These are phyloP conservation scores for Diarsia dahlii DNA, from an alignment of 2,888 invertebrate genomes.

Conservation along the genomic window DNA sequence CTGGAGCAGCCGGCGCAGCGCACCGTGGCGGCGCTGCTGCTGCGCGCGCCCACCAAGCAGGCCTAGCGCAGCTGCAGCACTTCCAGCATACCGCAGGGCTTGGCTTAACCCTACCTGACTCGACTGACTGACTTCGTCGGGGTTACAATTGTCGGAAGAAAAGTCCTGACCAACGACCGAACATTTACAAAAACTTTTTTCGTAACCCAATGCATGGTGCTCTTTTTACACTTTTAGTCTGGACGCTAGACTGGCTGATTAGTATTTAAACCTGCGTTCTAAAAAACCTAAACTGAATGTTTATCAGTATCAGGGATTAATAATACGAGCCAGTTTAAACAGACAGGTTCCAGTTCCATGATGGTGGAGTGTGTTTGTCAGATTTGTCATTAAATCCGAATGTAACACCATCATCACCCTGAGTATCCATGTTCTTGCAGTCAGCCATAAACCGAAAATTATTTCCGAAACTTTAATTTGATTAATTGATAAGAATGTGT, in stretches of 20 bases:
- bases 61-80: constrained; percentile 5
- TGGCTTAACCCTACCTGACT: no score
- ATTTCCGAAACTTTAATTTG: neutral
- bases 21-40: constrained; percentile 48
- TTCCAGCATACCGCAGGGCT: neutral
- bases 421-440: neutral
- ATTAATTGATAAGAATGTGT: neutral
- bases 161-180: no score
- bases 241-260: neutral
- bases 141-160: no score
- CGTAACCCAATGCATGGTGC: neutral
- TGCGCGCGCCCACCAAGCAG: constrained; percentile 26
- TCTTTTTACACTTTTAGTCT: neutral
- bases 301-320: constrained; percentile 1
- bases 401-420: neutral
- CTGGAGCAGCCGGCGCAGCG: constrained; percentile 74
- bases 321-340: neutral
- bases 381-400: constrained; percentile 28
- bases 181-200: no score
- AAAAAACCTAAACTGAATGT: neutral
- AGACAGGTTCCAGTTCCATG: neutral
- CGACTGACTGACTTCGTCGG: no score
- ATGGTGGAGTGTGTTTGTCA: constrained; percentile 21
- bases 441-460: neutral
- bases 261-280: no score